Evolutionary conservation across 2,113 vertebrate species (phyloP).

Genomic region (Anoplopoma fimbria): DNA sequence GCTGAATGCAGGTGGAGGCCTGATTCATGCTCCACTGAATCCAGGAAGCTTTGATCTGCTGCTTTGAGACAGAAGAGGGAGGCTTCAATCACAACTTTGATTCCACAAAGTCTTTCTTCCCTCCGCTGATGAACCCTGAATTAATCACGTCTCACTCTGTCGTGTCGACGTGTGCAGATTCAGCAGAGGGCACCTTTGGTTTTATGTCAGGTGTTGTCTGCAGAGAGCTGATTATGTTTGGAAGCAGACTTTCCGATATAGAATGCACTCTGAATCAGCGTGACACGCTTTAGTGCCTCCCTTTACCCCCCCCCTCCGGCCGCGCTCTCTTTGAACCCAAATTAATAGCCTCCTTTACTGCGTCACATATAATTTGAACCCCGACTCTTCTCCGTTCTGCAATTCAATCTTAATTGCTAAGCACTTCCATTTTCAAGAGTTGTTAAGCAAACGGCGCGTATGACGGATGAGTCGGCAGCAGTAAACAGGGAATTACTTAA

Average conservation of each 20-base stretch:
- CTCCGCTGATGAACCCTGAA: slow-evolving; percentile 40
- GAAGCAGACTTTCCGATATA: slow-evolving; percentile 6
- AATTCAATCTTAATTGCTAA: slow-evolving; percentile 71
- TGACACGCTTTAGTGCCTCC: slow-evolving; percentile 31
- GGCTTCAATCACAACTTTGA: slow-evolving; percentile 25
- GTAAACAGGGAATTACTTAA: slow-evolving; percentile 72
- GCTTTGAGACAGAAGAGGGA: slow-evolving; percentile 16
- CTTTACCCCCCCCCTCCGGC: slow-evolving; percentile 43
- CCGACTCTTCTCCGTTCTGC: slow-evolving; percentile 41
- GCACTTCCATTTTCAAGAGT: slow-evolving; percentile 75
- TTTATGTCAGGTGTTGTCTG: slow-evolving; percentile 37
- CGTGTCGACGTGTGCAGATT: slow-evolving; percentile 12
- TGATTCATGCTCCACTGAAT: slow-evolving; percentile 47
- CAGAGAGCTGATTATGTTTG: slow-evolving; percentile 19
- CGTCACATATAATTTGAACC: slow-evolving; percentile 69
- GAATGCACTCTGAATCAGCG: slow-evolving; percentile 14
- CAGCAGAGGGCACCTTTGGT: slow-evolving; percentile 4
- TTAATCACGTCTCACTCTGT: slow-evolving; percentile 47
- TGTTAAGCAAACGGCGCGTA: slow-evolving; percentile 64
- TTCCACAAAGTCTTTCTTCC: slow-evolving; percentile 1
- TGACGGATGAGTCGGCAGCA: slow-evolving; percentile 63
- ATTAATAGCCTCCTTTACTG: slow-evolving; percentile 73
- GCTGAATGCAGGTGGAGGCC: slow-evolving; percentile 45
- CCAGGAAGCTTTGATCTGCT: slow-evolving; percentile 51
- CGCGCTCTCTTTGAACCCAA: slow-evolving; percentile 68